A percentile compares a stretch with the other conserved stretches of the same genome.
These are phyloP conservation scores for Chorisops tibialis DNA, from an alignment of 2,888 invertebrate genomes.

Conservation along the genomic window DNA sequence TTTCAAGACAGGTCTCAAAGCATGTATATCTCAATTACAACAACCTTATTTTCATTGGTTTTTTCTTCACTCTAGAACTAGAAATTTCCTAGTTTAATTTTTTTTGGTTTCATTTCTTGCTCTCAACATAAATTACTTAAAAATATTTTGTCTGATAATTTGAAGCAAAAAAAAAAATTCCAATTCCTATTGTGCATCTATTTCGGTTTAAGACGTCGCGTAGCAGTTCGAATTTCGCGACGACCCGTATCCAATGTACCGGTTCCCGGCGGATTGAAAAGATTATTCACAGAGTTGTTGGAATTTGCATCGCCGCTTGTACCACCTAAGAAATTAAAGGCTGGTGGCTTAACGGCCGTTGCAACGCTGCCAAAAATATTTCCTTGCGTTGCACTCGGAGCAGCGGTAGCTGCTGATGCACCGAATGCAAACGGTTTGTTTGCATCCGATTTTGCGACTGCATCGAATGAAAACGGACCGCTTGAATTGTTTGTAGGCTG, in stretches of 20 bases:
- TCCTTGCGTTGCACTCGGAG: background rate
- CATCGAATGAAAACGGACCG: background rate
- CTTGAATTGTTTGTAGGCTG: background rate
- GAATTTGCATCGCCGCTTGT: background rate
- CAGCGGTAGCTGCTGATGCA: background rate
- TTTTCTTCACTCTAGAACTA: too few relatives aligned
- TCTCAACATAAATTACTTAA: conserved; percentile 17
- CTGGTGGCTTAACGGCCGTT: background rate
- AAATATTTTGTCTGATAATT: background rate
- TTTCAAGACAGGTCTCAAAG: too few relatives aligned
- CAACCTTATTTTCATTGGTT: too few relatives aligned
- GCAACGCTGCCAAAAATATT: conserved; percentile 22
- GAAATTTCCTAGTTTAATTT: background rate
- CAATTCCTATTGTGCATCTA: background rate
- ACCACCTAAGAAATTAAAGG: conserved; percentile 12
- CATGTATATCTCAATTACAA: too few relatives aligned
- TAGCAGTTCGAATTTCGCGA: conserved; percentile 15
- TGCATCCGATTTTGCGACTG: background rate
- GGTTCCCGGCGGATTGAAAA: background rate
- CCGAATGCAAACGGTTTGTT: conserved; percentile 16
- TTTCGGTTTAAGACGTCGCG: conserved; percentile 10
- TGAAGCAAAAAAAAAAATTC: background rate
- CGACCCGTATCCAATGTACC: background rate
- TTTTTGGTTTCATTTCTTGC: background rate
- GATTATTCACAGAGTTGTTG: conserved; percentile 1